Percentiles rank a stretch among this genome's conserved stretches.
phyloP scores from a whole-genome alignment of 1,140 invertebrate species.

The Aporrectodea caliginosa region DNA sequence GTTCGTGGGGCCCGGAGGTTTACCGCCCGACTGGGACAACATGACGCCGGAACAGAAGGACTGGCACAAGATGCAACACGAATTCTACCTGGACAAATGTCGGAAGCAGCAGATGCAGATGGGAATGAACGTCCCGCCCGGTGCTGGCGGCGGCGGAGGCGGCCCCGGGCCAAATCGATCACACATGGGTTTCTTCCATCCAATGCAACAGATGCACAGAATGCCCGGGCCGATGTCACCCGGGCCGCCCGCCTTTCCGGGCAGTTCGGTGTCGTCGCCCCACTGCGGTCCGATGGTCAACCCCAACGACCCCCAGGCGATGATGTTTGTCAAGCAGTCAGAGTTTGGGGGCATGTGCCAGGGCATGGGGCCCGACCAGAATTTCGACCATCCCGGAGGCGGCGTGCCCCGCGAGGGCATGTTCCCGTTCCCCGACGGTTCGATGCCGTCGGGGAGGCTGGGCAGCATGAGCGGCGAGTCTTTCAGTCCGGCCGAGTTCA shows the following conservation, averaged over 20 bases:
- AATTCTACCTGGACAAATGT: constrained; percentile 47
- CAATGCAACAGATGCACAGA: background rate
- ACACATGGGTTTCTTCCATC: background rate
- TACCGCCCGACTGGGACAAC: constrained; percentile 38
- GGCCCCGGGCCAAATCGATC: background rate
- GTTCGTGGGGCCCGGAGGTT: background rate
- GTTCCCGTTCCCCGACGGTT: background rate
- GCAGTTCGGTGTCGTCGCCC: background rate
- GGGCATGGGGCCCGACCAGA: background rate
- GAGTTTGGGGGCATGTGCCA: background rate
- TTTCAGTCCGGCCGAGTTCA: background rate
- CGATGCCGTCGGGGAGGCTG: background rate
- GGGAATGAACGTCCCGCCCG: background rate
- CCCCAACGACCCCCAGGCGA: background rate
- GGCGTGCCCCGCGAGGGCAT: background rate
- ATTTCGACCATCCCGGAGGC: background rate
- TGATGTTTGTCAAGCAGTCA: background rate
- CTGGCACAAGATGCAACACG: constrained; percentile 79
- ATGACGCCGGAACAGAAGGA: constrained; percentile 53
- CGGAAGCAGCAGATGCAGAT: constrained; percentile 42
- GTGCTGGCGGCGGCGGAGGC: background rate
- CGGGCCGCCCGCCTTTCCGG: background rate
- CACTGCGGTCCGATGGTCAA: background rate
- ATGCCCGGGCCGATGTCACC: background rate
- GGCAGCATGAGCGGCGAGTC: background rate